Base-by-base conservation (phyloP, 2,888 invertebrate genomes). In the Amphiduros pacificus region DNA sequence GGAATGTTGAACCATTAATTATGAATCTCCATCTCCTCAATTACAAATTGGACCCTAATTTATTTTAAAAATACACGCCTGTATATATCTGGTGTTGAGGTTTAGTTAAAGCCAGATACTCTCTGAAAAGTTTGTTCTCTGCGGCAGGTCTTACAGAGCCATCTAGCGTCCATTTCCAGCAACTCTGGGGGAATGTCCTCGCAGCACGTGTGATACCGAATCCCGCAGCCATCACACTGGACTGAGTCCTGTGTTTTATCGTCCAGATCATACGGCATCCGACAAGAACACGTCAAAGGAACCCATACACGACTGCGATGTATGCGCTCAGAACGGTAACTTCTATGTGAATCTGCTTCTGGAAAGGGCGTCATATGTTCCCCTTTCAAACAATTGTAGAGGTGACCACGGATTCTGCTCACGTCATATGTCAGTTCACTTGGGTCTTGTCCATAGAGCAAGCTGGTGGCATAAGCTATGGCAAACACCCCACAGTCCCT, bases 401-500 rank as follows among this genome's bases (percentile, higher is more conserved):
- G n/a, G 22, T 44, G 44, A 20, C 20, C 20, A 20, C 44, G n/a
- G 9, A 44, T n/a, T 44, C 22, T n/a, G 22, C 20, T 20, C n/a
- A 44, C 22, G 44, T 44, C 44, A 17, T 44, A 44, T 6, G 22
- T 22, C 5, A 44, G 9, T 4, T 17, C 4, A 20, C 20, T 44
- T 11, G 44, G 44, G 22, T 44, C 44, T 5, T 44, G 9, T 5
- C 44, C 44, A n/a, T 20, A 6, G 4, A 44, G n/a, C 6, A 44
- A 22, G 44, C 44, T 44, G 6, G 44, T 44, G 5, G 44, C 44
- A 5, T 11, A 17, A 17, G 44, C 44, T 6, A 44, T n/a, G 6
- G 44, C 44, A 44, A 44, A 44, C n/a, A 44, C n/a, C n/a, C 44
- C 44, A 44, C 44, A 44, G 44, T 44, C 44, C 5, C 20, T 44